Conservation (phyloP, 2,888 invertebrate species). For the Sialis fuliginosa region DNA sequence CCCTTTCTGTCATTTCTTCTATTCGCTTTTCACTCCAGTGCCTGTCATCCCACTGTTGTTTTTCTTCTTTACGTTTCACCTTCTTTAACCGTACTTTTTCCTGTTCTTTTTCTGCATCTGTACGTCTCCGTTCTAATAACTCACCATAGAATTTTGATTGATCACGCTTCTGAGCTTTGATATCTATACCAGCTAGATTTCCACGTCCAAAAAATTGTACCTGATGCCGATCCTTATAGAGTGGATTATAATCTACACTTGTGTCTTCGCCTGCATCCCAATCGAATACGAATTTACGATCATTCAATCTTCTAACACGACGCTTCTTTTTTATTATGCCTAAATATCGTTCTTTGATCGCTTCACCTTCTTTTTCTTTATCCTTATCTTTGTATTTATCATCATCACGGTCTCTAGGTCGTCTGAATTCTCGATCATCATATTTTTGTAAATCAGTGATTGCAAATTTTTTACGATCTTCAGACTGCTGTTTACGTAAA, state of each 20-base stretch:
- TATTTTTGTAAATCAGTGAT: constrained; percentile 17
- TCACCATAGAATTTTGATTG: constrained; percentile 96
- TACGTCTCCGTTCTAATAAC: constrained; percentile 82
- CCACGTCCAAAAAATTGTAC: constrained; percentile 97
- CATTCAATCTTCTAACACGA: constrained; percentile 82
- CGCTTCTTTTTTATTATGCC: constrained; percentile 88
- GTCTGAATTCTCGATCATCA: constrained; percentile 21
- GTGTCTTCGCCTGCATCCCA: constrained; percentile 99
- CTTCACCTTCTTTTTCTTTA: constrained; percentile 83
- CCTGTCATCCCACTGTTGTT: constrained; percentile 96
- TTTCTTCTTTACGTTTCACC: constrained; percentile 88
- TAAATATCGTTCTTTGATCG: constrained; percentile 88
- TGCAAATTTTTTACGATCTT: constrained; percentile 28
- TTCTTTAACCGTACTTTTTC: constrained; percentile 86
- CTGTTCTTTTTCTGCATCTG: constrained; percentile 92
- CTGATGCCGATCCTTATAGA: constrained; percentile 94
- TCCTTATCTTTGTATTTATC: constrained; percentile 52
- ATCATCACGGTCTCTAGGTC: constrained; percentile 25
- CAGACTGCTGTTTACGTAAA: constrained; percentile 52
- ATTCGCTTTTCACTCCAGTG: constrained; percentile 95
- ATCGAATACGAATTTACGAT: constrained; percentile 98
- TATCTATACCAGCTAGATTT: constrained; percentile 94
- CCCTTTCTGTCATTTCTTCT: constrained; percentile 94
- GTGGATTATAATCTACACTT: constrained; percentile 87
- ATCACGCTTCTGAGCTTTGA: constrained; percentile 87